Conservation (phyloP, 2,888 invertebrate species). For the Iphiclides podalirius region DNA sequence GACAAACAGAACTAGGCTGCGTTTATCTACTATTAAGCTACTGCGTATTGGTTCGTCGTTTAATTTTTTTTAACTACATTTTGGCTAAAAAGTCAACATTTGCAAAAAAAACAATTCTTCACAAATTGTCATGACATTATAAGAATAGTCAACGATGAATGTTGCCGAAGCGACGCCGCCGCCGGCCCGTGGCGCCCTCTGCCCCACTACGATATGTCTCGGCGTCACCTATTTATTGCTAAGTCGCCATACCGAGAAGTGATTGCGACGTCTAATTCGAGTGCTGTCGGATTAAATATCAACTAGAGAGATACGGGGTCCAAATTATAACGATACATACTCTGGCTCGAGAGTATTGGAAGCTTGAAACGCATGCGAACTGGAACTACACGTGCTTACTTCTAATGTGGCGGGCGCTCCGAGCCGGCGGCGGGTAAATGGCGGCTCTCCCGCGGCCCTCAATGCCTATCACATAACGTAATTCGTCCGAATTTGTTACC, state of each 20-base stretch:
- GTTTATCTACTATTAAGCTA: conserved; percentile 76
- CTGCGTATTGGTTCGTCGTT: conserved; percentile 79
- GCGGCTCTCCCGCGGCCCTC: conserved; percentile 46
- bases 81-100: conserved; percentile 80
- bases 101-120: conserved; percentile 75
- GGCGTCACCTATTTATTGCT: conserved; percentile 52
- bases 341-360: conserved; percentile 41
- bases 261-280: conserved; percentile 47
- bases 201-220: conserved; percentile 67
- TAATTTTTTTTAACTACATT: conserved; percentile 63
- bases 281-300: conserved; percentile 43
- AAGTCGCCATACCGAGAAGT: conserved; percentile 50
- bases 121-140: conserved; percentile 78
- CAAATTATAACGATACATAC: conserved; percentile 41
- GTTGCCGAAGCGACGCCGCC: conserved; percentile 50
- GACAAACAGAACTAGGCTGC: conserved; percentile 76
- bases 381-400: conserved; percentile 38
- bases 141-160: conserved; percentile 75
- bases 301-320: conserved; percentile 46
- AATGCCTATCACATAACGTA: conserved; percentile 72
- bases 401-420: conserved; percentile 40
- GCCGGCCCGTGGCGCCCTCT: conserved; percentile 47
- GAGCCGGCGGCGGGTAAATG: conserved; percentile 48
- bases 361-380: conserved; percentile 51
- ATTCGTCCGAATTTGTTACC: conserved; percentile 77